Conservation (phyloP, 1,140 invertebrate species). For the Alviniconcha marisindica region DNA sequence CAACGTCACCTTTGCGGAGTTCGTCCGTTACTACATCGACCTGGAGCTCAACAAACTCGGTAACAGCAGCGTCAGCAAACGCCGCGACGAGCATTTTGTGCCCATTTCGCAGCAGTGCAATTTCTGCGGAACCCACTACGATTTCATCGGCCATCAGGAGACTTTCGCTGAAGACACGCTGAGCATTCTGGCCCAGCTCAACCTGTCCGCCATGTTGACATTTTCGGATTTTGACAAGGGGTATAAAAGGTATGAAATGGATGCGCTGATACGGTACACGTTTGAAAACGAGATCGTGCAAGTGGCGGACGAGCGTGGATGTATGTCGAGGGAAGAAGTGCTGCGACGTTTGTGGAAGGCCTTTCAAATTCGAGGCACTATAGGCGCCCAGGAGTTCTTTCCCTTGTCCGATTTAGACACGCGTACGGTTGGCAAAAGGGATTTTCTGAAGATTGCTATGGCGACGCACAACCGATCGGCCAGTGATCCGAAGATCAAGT, state of each 20-base stretch:
- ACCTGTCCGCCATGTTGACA: not conserved
- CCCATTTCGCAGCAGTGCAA: not conserved
- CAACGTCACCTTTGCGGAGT: constrained; percentile 2
- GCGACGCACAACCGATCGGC: not conserved
- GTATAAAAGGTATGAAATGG: not conserved
- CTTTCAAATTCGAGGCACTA: not conserved
- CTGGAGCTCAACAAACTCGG: not conserved
- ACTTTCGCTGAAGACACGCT: constrained; percentile 7
- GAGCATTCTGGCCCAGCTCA: not conserved
- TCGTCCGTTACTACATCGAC: not conserved
- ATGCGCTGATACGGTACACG: constrained; percentile 4
- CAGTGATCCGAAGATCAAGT: not conserved
- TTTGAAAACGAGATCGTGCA: not conserved
- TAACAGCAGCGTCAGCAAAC: not conserved
- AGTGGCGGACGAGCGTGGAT: not conserved
- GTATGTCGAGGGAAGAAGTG: not conserved
- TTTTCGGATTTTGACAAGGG: not conserved
- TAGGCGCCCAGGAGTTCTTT: constrained; percentile 7
- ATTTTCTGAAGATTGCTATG: not conserved
- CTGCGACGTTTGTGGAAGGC: constrained; percentile 18
- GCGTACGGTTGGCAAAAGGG: not conserved
- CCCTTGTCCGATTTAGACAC: not conserved
- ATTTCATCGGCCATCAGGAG: constrained; percentile 16
- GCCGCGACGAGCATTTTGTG: constrained; percentile 17
- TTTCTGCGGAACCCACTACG: not conserved